Conservation (phyloP, 2,797 vertebrate genomes). For the Carcharodon carcharias region DNA sequence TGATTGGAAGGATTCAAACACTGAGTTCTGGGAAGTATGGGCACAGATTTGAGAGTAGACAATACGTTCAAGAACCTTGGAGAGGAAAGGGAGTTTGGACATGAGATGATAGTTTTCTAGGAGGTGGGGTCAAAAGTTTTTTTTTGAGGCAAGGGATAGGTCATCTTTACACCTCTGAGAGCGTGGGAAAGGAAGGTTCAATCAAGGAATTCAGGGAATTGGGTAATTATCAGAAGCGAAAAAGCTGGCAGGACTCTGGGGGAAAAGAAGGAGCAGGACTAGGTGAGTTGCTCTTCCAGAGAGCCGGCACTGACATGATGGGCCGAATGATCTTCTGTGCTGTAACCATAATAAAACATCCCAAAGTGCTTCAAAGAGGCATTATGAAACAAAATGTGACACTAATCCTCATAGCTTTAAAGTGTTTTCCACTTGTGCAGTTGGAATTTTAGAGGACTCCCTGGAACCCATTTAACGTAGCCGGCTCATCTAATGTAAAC, state of each 20-base stretch:
- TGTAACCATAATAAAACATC: neutral
- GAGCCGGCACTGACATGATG: neutral
- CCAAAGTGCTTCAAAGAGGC: neutral
- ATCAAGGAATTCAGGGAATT: neutral
- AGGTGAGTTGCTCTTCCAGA: neutral
- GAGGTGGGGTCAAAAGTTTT: neutral
- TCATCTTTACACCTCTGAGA: neutral
- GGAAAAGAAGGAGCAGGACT: neutral
- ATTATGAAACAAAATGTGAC: neutral
- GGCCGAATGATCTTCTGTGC: neutral
- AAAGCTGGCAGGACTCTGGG: neutral
- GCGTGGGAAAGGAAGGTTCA: too few species aligned
- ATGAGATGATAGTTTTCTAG: neutral
- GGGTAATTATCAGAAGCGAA: too few species aligned
- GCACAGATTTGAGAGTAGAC: too few species aligned
- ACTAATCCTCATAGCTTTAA: neutral
- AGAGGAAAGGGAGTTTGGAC: neutral
- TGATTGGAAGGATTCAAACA: neutral
- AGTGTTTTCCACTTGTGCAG: neutral
- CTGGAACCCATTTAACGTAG: neutral
- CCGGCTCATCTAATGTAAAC: neutral
- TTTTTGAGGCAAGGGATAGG: neutral
- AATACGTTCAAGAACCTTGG: too few species aligned
- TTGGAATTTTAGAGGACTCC: neutral
- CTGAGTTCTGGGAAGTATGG: neutral